Percentiles rank a stretch among this genome's conserved stretches.
Evolutionary conservation across 2,797 vertebrate species (phyloP).

Genomic region (Enteromius thamalakanensis): DNA sequence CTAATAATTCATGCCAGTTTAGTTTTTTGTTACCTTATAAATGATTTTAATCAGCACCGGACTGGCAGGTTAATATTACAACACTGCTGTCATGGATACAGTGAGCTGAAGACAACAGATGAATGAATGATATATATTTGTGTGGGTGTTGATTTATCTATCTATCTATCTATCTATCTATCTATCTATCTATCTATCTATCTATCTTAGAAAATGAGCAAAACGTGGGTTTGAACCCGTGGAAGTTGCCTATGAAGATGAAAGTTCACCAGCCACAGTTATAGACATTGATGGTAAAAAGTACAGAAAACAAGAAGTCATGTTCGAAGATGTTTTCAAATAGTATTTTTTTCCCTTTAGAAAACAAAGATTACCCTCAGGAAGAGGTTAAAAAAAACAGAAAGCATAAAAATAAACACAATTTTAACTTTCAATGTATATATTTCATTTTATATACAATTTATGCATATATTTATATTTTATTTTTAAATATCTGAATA

Average conservation of each 20-base stretch:
- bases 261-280: conserved; percentile 3
- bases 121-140: background rate
- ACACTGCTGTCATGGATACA: background rate
- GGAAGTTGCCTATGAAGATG: background rate
- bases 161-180: background rate
- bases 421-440: background rate
- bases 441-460: background rate
- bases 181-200: background rate
- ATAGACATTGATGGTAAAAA: background rate
- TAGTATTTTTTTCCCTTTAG: background rate
- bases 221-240: no score
- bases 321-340: background rate
- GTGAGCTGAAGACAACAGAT: background rate
- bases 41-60: no score
- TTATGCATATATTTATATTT: background rate
- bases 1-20: background rate
- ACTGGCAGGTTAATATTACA: no score
- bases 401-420: background rate
- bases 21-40: background rate
- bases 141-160: background rate
- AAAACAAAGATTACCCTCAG: background rate
- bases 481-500: background rate
- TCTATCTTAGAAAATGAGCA: background rate
- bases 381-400: background rate
- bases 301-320: background rate